Base-by-base conservation (phyloP, 1,140 invertebrate species). In the Catajapyx aquilonaris region DNA sequence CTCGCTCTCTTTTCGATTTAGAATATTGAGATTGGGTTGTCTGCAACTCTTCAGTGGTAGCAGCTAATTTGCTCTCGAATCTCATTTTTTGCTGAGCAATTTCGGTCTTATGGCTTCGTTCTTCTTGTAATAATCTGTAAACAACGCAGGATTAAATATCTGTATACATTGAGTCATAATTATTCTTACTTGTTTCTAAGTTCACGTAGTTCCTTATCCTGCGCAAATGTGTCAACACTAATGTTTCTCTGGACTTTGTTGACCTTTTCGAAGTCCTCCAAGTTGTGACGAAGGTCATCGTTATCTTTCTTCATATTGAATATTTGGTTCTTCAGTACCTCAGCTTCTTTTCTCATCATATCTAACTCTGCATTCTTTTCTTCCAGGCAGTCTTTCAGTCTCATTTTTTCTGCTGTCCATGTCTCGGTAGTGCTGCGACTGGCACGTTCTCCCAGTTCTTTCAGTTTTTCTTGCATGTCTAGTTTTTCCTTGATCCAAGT, bases 251-350 rank as follows among this genome's bases (percentile, higher is more conserved):
- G 79, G 1, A 83, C 66, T 57, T 85, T 84, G 9, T 70, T 70
- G 2, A 88, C 74, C 50, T 74, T 76, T 46, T 85, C 77, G 48
- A 78, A 84, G 52, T 90, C 84, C 46, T 81, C 81, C 7, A 87
- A 49, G 57, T 85, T 84, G 41, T 71, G 66, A 34, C 66, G 66
- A 1, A 84, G 53, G 45, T 84, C 84, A 41, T 91, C 85, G 48
- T 76, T 73, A 35, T 66, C 69, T 56, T 64, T 71, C 38, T 66
- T 66, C 41, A 77, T 52, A 43, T 69, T 69, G 35, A 75, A 65
- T 37, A 76, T 59, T 52, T 81, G 71, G 47, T 80, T 70, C 36
- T 66, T 62, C 34, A 79, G 60, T 32, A 73, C 67, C 35, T 74
- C 67, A 43, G 73, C 70, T 50, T 83, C 73, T 37, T 71, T 71